A percentile compares a stretch with the other conserved stretches of the same genome.
Conservation (phyloP, 2,888 invertebrate species). For the Cephus runcator region DNA sequence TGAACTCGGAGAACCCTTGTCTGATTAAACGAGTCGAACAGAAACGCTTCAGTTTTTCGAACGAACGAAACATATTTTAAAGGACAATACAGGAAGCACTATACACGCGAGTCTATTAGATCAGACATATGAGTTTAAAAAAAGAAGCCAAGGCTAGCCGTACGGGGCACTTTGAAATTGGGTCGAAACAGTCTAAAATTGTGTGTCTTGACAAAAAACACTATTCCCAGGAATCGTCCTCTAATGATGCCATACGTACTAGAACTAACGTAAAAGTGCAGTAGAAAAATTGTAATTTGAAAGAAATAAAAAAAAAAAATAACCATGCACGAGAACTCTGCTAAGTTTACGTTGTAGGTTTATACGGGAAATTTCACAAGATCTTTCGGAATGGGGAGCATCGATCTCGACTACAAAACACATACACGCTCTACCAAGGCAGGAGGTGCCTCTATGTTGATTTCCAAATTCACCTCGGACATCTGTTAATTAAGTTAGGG, state of each 20-base stretch:
- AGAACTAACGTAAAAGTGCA: no score
- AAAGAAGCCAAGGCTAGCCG: slow-evolving; percentile 4
- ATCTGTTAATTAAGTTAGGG: background rate
- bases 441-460: background rate
- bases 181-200: slow-evolving; percentile 2
- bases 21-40: background rate
- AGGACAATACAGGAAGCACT: background rate
- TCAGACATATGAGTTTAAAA: slow-evolving; percentile 7
- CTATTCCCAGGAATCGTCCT: background rate
- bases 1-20: background rate
- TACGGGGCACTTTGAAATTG: background rate
- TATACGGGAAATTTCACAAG: background rate
- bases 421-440: background rate
- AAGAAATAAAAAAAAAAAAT: background rate
- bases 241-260: background rate
- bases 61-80: background rate
- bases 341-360: background rate
- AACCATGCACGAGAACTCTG: background rate
- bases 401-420: background rate
- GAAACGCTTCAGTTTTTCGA: background rate
- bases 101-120: background rate
- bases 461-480: background rate
- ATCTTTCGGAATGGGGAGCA: background rate
- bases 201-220: background rate
- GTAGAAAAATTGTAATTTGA: no score